A percentile compares a stretch with the other conserved stretches of the same genome.
phyloP scores from a whole-genome alignment of 2,888 invertebrate species.

The Apeira syringaria region DNA sequence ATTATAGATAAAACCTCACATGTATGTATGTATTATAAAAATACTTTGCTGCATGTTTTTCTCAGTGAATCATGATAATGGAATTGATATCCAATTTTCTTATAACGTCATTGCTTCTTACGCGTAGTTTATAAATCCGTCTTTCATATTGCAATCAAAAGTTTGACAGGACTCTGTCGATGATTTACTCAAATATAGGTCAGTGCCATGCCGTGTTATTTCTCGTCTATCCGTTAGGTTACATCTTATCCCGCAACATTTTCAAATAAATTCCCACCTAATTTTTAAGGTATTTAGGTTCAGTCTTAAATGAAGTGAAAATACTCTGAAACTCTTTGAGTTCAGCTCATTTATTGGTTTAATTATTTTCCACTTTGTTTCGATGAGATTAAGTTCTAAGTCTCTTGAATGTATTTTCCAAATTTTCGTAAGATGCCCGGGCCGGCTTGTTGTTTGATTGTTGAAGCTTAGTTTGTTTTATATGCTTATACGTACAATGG shows the following conservation, averaged over 20 bases:
- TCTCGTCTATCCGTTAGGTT: slow-evolving; percentile 31
- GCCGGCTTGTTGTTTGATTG: slow-evolving; percentile 14
- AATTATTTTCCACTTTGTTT: not conserved
- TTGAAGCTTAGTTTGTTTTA: slow-evolving; percentile 7
- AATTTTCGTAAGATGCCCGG: slow-evolving; percentile 8
- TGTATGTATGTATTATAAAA: no score
- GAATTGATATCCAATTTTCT: no score
- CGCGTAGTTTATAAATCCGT: not conserved
- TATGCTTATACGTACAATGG: slow-evolving; percentile 10
- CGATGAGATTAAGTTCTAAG: not conserved
- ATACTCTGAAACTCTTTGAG: not conserved
- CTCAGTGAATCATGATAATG: no score
- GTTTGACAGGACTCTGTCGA: slow-evolving; percentile 28
- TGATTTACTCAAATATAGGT: slow-evolving; percentile 45
- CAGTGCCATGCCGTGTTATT: slow-evolving; percentile 32
- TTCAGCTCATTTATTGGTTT: not conserved
- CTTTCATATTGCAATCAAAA: slow-evolving; percentile 9
- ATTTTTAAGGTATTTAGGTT: slow-evolving; percentile 7
- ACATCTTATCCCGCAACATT: slow-evolving; percentile 11
- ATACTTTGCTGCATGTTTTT: no score
- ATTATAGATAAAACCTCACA: no score
- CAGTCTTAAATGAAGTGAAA: no score
- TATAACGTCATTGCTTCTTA: no score
- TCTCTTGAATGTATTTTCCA: not conserved
- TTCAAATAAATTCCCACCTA: slow-evolving; percentile 6